A percentile compares a stretch with the other conserved stretches of the same genome.
Conservation (phyloP, 2,113 vertebrate genomes). For the Hassar affinis region DNA sequence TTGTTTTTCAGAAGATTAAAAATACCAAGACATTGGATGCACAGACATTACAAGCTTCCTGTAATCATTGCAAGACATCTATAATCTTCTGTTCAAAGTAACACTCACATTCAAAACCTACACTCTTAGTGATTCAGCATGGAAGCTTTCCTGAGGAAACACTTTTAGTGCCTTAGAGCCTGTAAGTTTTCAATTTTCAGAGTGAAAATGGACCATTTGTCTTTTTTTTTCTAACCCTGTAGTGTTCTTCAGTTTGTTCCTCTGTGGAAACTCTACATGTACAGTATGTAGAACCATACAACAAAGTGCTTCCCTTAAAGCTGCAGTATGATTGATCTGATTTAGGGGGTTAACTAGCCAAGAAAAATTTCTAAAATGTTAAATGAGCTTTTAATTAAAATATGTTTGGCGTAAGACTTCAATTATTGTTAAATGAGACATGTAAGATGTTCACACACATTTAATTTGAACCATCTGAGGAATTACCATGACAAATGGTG, state of each 20-base stretch:
- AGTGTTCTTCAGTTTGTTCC: not conserved
- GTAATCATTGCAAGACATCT: constrained; percentile 2
- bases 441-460: not conserved
- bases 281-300: not conserved
- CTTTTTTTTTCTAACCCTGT: not conserved
- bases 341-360: not conserved
- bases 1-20: not conserved
- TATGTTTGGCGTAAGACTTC: not conserved
- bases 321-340: too few relatives aligned
- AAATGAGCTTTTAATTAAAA: not conserved
- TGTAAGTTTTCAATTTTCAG: not conserved
- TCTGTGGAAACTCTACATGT: not conserved
- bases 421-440: not conserved
- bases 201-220: not conserved
- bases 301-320: not conserved
- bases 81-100: constrained; percentile 5
- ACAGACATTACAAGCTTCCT: not conserved
- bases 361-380: not conserved
- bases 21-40: not conserved
- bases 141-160: not conserved
- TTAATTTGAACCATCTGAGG: not conserved
- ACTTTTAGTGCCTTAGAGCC: not conserved
- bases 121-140: not conserved
- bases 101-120: not conserved
- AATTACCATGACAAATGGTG: not conserved